These are phyloP conservation scores for Diachasmimorpha longicaudata DNA, from an alignment of 1,140 invertebrate species.

Conservation along the genomic window DNA sequence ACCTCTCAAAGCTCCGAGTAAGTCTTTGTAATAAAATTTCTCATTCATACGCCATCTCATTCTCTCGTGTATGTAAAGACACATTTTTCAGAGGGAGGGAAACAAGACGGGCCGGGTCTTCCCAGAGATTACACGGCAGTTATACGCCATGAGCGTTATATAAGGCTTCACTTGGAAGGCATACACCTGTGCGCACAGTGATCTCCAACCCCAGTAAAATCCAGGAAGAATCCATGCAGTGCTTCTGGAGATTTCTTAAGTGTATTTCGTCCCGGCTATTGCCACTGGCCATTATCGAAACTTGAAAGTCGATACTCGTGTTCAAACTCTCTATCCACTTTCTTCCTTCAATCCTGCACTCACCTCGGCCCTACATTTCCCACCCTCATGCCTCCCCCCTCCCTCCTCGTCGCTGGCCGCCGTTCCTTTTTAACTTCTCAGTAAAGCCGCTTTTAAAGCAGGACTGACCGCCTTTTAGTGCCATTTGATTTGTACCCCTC, in stretches of 20 bases:
- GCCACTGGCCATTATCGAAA: constrained; percentile 8
- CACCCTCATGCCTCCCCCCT: background rate
- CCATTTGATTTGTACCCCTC: constrained; percentile 17
- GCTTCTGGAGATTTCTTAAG: background rate
- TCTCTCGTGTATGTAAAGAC: background rate
- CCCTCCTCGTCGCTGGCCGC: no score
- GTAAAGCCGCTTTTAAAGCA: constrained; percentile 2
- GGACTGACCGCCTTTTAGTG: constrained; percentile 20
- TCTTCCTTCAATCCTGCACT: background rate
- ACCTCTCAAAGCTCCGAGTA: background rate
- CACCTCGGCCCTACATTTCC: background rate
- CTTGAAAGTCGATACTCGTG: constrained; percentile 4
- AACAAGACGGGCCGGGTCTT: background rate
- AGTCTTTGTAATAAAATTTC: no score
- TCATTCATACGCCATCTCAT: background rate
- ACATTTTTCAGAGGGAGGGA: background rate
- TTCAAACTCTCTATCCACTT: constrained; percentile 4
- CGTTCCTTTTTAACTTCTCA: background rate
- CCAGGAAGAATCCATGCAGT: background rate
- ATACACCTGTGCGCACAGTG: background rate
- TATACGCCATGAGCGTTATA: background rate
- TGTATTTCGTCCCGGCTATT: background rate
- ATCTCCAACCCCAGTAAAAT: background rate
- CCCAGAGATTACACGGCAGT: background rate
- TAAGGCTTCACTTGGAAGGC: background rate